These are phyloP conservation scores for Prionailurus bengalensis DNA, from an alignment of 2,113 vertebrate genomes.

Conservation along the genomic window DNA sequence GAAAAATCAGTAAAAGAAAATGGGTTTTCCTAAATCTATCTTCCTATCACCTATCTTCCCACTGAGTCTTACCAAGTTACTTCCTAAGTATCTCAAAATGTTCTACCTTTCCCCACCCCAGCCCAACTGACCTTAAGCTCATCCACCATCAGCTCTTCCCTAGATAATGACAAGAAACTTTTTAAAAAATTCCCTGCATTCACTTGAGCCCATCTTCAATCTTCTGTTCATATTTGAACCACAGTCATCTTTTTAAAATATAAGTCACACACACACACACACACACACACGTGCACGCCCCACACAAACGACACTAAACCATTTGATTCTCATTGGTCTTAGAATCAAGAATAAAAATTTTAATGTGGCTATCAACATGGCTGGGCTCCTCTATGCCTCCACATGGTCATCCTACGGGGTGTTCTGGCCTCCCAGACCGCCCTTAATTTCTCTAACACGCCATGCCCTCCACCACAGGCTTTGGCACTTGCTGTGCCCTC, in stretches of 20 bases:
- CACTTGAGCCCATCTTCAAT: not conserved
- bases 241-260: not conserved
- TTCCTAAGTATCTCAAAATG: not conserved
- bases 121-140: not conserved
- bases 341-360: not conserved
- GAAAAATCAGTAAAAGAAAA: slow-evolving; percentile 29
- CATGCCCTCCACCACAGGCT: not conserved
- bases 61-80: not conserved
- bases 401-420: no score
- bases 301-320: not conserved
- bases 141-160: not conserved
- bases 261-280: not conserved
- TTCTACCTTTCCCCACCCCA: not conserved
- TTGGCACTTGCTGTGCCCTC: not conserved
- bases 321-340: not conserved
- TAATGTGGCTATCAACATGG: not conserved
- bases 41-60: not conserved
- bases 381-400: not conserved
- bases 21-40: not conserved
- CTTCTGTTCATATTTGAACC: not conserved
- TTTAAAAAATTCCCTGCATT: not conserved
- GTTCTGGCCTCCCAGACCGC: not conserved
- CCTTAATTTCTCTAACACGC: not conserved
- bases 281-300: not conserved
- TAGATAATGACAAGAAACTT: not conserved